These are phyloP conservation scores for Zonitis immaculata DNA, from an alignment of 2,888 invertebrate species.

Conservation along the genomic window DNA sequence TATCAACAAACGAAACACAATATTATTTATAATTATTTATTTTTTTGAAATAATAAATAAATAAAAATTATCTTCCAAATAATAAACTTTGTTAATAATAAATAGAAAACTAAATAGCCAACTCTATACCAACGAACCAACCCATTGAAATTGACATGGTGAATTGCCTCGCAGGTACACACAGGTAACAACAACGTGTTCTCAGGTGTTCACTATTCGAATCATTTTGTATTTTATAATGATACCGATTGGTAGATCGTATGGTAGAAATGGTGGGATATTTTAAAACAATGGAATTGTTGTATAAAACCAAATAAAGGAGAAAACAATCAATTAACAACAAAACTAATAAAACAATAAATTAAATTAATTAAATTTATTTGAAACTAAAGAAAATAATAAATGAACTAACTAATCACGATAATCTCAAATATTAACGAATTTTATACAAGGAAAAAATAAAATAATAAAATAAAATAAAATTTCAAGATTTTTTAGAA, in stretches of 20 bases:
- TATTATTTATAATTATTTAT: no score
- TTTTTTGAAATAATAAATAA: not conserved
- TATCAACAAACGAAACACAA: conserved; percentile 11
- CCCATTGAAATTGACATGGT: conserved; percentile 23
- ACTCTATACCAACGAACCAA: conserved; percentile 9
- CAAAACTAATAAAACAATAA: no score
- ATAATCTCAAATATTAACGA: no score
- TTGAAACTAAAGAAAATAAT: no score
- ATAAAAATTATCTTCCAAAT: not conserved
- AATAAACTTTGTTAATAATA: not conserved
- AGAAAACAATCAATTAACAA: no score
- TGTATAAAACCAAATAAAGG: no score
- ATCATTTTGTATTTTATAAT: not conserved
- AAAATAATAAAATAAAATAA: no score
- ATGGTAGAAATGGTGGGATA: not conserved
- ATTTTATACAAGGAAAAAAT: no score
- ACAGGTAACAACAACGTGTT: conserved; percentile 2
- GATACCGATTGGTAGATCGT: not conserved
- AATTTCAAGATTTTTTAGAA: no score
- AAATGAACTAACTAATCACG: no score
- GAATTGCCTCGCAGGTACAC: conserved; percentile 13
- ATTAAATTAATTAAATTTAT: no score
- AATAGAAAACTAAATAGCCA: not conserved
- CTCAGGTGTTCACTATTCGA: not conserved
- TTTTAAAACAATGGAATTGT: not conserved